These are phyloP conservation scores for Chalcosyrphus nemorum DNA, from an alignment of 2,888 invertebrate genomes.

Conservation along the genomic window DNA sequence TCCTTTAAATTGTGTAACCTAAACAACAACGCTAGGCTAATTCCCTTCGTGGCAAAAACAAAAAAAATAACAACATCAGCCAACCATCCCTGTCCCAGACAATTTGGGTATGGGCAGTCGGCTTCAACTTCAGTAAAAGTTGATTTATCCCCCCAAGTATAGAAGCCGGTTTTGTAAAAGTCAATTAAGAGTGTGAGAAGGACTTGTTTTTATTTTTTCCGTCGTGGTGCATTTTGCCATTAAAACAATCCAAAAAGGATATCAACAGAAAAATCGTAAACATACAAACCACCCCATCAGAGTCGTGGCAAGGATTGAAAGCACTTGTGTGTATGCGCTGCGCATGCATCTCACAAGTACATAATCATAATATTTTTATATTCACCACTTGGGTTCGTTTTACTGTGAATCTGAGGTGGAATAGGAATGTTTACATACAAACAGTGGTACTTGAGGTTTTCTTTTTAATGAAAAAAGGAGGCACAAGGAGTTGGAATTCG, in stretches of 20 bases:
- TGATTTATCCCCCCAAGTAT: constrained; percentile 41
- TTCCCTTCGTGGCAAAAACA: constrained; percentile 23
- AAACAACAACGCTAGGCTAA: constrained; percentile 58
- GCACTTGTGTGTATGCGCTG: constrained; percentile 23
- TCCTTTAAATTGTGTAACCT: constrained; percentile 32
- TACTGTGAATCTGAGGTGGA: constrained; percentile 14
- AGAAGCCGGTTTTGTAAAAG: neutral
- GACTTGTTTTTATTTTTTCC: constrained; percentile 28
- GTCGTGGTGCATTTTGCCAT: constrained; percentile 44
- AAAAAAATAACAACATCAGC: too few species aligned
- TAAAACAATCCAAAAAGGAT: constrained; percentile 46
- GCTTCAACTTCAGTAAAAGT: constrained; percentile 27
- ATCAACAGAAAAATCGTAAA: constrained; percentile 40
- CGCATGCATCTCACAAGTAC: constrained; percentile 38
- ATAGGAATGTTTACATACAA: constrained; percentile 16
- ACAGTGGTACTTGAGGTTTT: constrained; percentile 6
- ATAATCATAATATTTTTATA: constrained; percentile 23
- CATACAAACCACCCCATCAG: neutral
- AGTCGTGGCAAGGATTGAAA: neutral
- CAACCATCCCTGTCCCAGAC: constrained; percentile 18
- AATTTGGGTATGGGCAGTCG: constrained; percentile 12
- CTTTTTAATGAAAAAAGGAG: neutral
- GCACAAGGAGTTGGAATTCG: neutral
- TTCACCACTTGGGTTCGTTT: constrained; percentile 33
- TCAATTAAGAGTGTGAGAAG: constrained; percentile 10